Evolutionary conservation across 37 sponge, comb jelly and placozoan species (phyloP).

Genomic region (Ephydatia muelleri): DNA sequence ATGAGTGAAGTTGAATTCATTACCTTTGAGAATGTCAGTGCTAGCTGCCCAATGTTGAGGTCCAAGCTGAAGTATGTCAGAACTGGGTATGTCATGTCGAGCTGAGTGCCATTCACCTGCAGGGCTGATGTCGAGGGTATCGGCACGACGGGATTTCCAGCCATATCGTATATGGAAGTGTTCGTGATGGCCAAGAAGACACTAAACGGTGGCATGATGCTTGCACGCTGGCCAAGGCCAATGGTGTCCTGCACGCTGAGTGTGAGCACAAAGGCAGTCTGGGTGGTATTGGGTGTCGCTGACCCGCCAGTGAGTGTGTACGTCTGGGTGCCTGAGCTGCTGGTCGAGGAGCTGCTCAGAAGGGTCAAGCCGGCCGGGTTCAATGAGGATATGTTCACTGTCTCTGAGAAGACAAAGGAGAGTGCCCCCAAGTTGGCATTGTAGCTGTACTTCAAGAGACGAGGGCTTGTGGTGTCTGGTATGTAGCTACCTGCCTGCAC

Average conservation of each 20-base stretch:
- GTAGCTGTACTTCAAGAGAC: slow-evolving; percentile 50
- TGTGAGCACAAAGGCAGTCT: slow-evolving; percentile 56
- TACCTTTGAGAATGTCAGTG: slow-evolving; percentile 70
- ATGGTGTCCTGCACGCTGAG: slow-evolving; percentile 70
- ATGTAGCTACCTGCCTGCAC: slow-evolving; percentile 49
- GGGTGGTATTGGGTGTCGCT: slow-evolving; percentile 54
- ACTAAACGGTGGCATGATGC: slow-evolving; percentile 44
- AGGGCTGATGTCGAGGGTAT: slow-evolving; percentile 36
- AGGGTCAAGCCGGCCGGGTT: slow-evolving; percentile 70
- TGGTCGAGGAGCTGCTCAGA: slow-evolving; percentile 30
- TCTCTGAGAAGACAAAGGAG: slow-evolving; percentile 75
- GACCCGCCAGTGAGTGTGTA: slow-evolving; percentile 80
- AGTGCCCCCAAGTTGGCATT: slow-evolving; percentile 50
- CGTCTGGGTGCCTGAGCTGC: slow-evolving; percentile 19
- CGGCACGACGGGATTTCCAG: slow-evolving; percentile 50
- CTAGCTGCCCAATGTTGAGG: slow-evolving; percentile 54
- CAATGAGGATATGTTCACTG: slow-evolving; percentile 78
- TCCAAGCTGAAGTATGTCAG: slow-evolving; percentile 66
- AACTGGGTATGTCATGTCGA: slow-evolving; percentile 57
- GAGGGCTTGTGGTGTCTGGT: slow-evolving; percentile 62
- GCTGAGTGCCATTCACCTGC: slow-evolving; percentile 26
- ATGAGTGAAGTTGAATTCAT: slow-evolving; percentile 58
- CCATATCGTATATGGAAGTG: slow-evolving; percentile 67
- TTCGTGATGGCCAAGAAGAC: slow-evolving; percentile 49
- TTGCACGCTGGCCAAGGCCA: slow-evolving; percentile 51